A percentile compares a stretch with the other conserved stretches of the same genome.
phyloP scores from a whole-genome alignment of 1,140 invertebrate species.

The Sycophaga agraensis region DNA sequence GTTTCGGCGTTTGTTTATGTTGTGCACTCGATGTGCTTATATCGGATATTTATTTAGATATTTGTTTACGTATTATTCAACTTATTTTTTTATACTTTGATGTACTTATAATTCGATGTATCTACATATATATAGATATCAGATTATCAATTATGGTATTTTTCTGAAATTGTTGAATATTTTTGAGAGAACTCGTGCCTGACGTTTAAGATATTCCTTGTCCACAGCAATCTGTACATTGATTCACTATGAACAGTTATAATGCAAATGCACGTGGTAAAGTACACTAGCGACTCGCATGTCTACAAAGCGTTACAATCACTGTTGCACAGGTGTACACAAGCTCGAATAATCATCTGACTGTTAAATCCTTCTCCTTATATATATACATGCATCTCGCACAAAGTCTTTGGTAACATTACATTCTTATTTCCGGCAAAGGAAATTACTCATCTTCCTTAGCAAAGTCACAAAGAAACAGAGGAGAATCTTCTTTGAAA shows the following conservation, averaged over 20 bases:
- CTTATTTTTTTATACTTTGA: background rate
- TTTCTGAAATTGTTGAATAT: background rate
- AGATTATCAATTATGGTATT: background rate
- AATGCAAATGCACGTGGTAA: conserved; percentile 1
- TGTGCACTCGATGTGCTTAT: conserved; percentile 14
- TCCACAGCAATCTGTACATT: background rate
- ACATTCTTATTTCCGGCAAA: too few relatives aligned
- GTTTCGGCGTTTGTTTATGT: conserved; percentile 18
- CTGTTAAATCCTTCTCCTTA: too few relatives aligned
- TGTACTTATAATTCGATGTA: conserved; percentile 9
- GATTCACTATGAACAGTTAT: background rate
- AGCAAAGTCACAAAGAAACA: too few relatives aligned
- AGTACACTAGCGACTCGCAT: background rate
- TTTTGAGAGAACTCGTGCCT: conserved; percentile 19
- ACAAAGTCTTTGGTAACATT: too few relatives aligned
- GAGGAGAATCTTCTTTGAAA: too few relatives aligned
- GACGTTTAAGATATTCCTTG: background rate
- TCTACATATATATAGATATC: background rate
- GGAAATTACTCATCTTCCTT: too few relatives aligned
- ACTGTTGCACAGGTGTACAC: too few relatives aligned
- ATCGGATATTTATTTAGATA: background rate
- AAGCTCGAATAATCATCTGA: too few relatives aligned
- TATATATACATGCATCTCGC: too few relatives aligned
- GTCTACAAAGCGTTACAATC: background rate
- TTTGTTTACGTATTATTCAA: too few relatives aligned